Percentiles rank a stretch among this genome's conserved stretches.
Evolutionary conservation across 2,888 invertebrate species (phyloP).

Genomic region (Lasioglossum marginatum): DNA sequence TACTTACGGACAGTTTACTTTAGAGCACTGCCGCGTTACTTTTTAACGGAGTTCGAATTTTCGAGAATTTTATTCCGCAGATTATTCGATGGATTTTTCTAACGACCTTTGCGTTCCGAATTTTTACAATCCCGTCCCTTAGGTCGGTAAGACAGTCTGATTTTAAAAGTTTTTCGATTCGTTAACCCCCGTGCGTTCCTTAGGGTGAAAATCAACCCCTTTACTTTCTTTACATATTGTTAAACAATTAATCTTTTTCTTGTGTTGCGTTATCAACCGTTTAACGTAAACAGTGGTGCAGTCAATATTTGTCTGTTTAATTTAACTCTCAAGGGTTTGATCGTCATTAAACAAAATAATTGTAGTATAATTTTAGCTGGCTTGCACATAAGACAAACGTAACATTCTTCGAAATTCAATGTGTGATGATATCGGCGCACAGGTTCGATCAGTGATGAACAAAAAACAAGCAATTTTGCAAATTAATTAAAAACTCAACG

Average conservation of each 20-base stretch:
- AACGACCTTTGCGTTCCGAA: background rate
- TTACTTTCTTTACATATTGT: background rate
- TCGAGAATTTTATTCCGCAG: constrained; percentile 2
- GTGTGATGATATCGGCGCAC: too few relatives aligned
- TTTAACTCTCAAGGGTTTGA: background rate
- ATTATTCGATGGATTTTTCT: background rate
- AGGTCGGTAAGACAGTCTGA: background rate
- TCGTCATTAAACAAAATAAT: background rate
- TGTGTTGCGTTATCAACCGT: background rate
- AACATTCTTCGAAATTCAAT: too few relatives aligned
- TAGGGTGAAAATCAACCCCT: background rate
- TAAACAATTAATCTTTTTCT: background rate
- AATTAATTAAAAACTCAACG: too few relatives aligned
- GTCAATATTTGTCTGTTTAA: background rate
- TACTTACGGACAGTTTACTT: background rate
- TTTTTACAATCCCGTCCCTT: background rate
- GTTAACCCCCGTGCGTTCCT: background rate
- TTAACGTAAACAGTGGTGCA: background rate
- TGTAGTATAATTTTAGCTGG: too few relatives aligned
- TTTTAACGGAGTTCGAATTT: background rate
- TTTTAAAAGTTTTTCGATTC: background rate
- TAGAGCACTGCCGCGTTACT: constrained; percentile 7
- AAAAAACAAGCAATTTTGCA: too few relatives aligned
- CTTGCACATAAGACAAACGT: background rate
- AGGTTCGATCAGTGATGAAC: too few relatives aligned